Evolutionary conservation across 1,140 invertebrate species (phyloP).

Genomic region (Drosophila elegans): DNA sequence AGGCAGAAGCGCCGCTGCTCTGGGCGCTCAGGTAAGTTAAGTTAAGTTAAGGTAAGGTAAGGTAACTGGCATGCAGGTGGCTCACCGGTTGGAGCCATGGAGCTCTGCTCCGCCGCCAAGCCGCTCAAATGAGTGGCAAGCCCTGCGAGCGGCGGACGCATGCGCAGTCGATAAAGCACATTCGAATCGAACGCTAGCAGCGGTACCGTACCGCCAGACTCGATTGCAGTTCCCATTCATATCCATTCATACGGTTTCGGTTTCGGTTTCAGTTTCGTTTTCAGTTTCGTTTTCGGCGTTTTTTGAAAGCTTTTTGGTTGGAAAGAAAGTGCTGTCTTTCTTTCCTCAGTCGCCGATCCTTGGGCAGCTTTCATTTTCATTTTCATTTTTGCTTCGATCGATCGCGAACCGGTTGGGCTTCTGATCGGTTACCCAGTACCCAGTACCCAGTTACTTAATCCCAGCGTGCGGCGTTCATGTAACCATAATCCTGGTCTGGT

Average conservation of each 20-base stretch:
- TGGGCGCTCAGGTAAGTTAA: constrained; percentile 44
- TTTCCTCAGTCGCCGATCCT: constrained; percentile 46
- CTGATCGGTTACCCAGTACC: constrained; percentile 45
- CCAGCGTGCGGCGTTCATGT: constrained; percentile 54
- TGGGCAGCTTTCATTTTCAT: constrained; percentile 63
- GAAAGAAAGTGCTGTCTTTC: constrained; percentile 33
- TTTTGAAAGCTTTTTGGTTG: constrained; percentile 47
- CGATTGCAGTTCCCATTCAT: constrained; percentile 70
- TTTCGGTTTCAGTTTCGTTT: constrained; percentile 25
- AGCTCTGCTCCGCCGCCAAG: constrained; percentile 34
- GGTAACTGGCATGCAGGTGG: constrained; percentile 61
- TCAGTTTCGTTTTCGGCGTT: constrained; percentile 31
- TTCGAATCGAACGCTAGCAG: constrained; percentile 78
- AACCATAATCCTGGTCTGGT: constrained; percentile 69
- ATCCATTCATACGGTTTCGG: constrained; percentile 57
- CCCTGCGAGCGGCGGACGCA: constrained; percentile 69
- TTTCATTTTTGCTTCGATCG: constrained; percentile 48
- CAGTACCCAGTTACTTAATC: constrained; percentile 60
- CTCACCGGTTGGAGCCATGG: constrained; percentile 46
- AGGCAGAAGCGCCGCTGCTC: constrained; percentile 43
- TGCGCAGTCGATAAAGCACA: constrained; percentile 80
- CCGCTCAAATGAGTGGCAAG: constrained; percentile 55
- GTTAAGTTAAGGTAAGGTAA: background rate
- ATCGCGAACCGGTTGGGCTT: constrained; percentile 62
- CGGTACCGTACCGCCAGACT: constrained; percentile 45